Evolutionary conservation across 2,113 vertebrate genomes (phyloP), one percentile per base, ranked within the genome.

Genomic region (Engraulis encrasicolus): DNA sequence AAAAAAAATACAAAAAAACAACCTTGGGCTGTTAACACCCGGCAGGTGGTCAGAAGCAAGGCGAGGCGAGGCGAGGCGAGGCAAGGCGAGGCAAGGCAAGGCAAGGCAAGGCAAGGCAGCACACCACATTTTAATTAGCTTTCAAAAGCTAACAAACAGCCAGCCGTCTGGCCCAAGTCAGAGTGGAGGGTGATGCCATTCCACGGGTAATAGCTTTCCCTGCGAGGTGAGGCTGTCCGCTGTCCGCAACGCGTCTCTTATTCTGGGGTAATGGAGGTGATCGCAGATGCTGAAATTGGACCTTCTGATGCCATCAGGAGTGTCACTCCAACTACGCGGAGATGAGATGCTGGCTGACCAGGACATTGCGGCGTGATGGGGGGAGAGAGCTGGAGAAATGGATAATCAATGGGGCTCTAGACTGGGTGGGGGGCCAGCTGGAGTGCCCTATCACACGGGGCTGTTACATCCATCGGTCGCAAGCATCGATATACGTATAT

Each of bases 191-290:
- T 17, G 27, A 74, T 5, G 27, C 31, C 66, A 74, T 17, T 71
- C 61, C 27, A 14, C 2, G 23, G 27, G 61, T 74, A 74, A 74
- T 74, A 31, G 66, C 27, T 5, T 34, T 45, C 40, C 91, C 89
- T 83, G 86, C 84, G 85, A 66, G 77, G 86, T 83, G 85, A 66
- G 77, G 81, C 84, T 49, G 84, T 82, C 37, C 37, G 79, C 84
- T 17, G 38, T 86, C 84, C 88, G 83, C n/a, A n/a, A n/a, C n/a
- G n/a, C 84, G 80, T 37, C 78, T 83, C 90, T 86, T 50, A 87
- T 90, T 89, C 88, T 89, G 85, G 89, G 87, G 83, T 92, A 91
- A 92, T 89, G 88, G 92, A 90, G 87, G 84, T 87, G 88, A 92
- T 90, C 90, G 91, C 89, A 86, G 86, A 82, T 88, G 84, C 85